Base-by-base conservation (phyloP, 2,888 invertebrate genomes). In the Dicycla oo region DNA sequence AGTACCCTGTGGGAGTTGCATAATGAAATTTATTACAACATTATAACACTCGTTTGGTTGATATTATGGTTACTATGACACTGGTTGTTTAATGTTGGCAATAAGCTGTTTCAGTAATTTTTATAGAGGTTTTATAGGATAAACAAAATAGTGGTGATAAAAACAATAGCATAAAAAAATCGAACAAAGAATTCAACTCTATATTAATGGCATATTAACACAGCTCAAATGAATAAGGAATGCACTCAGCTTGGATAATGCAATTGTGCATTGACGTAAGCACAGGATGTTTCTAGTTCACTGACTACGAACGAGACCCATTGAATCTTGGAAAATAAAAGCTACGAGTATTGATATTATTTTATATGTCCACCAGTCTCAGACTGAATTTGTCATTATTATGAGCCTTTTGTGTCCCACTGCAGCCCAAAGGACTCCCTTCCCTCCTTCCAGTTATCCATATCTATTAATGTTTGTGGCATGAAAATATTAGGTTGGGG, bases 221-320 rank as follows among this genome's bases (percentile, higher is more conserved):
- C n/a, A 57, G 38, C 57, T 74, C 47, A 67, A 67, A 74, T 34
- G 38, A 49, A 70, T 57, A 69, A 66, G 51, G 23, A 45, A 58
- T 49, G 57, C 75, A 65, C n/a, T 68, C 51, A 75, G 15, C 51
- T 51, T 58, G 30, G 45, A 60, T 61, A 73, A 51, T 65, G 61
- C 54, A 68, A 60, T 62, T 67, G 69, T 58, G 47, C 43, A 65
- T 30, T 30, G 57, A 13, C n/a, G 58, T 30, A 51, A 72, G 53
- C 51, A 51, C 30, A 34, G 45, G 11, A 47, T 73, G 43, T 65
- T 78, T 82, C 73, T 64, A 64, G 64, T 67, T 67, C 58, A 68
- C 49, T 62, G 80, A 67, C 20, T 73, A 49, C 38, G 38, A 64
- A 38, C 15, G 38, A 40, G 47, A 57, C 34, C 60, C 56, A 67